Percentiles rank a stretch among this genome's conserved stretches.
These are phyloP conservation scores for Epinephelus awoara DNA, from an alignment of 2,797 vertebrate species.

Conservation along the genomic window DNA sequence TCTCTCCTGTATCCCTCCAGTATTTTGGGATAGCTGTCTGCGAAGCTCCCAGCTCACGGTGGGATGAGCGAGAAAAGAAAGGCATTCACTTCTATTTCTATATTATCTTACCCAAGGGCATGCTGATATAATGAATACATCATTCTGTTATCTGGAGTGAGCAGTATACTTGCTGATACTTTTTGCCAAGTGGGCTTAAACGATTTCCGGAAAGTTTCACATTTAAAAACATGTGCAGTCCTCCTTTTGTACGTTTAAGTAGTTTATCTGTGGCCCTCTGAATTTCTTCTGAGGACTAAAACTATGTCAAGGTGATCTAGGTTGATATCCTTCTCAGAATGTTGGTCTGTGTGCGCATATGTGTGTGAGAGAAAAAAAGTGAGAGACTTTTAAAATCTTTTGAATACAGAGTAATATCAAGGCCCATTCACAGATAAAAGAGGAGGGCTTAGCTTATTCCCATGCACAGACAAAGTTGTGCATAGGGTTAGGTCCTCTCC, in stretches of 20 bases:
- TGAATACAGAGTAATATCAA: constrained; percentile 40
- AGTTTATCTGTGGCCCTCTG: constrained; percentile 55
- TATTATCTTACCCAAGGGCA: constrained; percentile 71
- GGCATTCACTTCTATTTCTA: constrained; percentile 61
- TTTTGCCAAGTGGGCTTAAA: constrained; percentile 54
- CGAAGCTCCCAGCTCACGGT: constrained; percentile 43
- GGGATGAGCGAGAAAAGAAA: constrained; percentile 51
- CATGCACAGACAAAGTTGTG: constrained; percentile 35
- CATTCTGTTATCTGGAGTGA: constrained; percentile 70
- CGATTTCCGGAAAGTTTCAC: constrained; percentile 48
- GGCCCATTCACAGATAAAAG: constrained; percentile 47
- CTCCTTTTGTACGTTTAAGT: constrained; percentile 43
- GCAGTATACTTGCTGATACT: constrained; percentile 50
- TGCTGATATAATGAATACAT: constrained; percentile 70
- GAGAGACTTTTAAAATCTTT: constrained; percentile 21
- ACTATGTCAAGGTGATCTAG: constrained; percentile 66
- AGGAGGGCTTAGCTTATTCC: constrained; percentile 33
- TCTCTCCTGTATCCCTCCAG: constrained; percentile 34
- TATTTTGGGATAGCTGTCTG: constrained; percentile 52
- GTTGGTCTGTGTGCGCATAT: neutral
- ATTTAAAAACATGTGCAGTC: constrained; percentile 49
- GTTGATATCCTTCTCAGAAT: constrained; percentile 30
- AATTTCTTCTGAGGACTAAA: constrained; percentile 41
- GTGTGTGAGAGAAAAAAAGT: constrained; percentile 21
- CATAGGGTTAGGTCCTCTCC: constrained; percentile 23